Evolutionary conservation across 92 coral and sea anemone species (phyloP), one percentile per base, ranked within the genome.

Genomic region (Epizoanthus ramosus): DNA sequence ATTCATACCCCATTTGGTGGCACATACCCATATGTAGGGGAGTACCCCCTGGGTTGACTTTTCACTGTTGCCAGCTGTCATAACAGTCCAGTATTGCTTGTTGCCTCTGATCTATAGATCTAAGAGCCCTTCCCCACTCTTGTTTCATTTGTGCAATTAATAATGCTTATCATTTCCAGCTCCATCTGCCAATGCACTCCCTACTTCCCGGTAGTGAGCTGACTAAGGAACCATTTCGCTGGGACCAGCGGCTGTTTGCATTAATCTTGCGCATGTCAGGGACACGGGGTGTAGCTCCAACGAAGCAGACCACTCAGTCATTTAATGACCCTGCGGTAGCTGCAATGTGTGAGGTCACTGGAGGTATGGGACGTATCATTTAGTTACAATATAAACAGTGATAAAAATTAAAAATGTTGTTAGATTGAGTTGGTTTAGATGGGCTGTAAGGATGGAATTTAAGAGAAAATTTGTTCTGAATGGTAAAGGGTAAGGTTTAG

Each of bases 311-410:
- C 57, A 80, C 81, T 56, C 90, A 86, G 39, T 75, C 94, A 13
- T 60, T 71, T 2, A 87, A 74, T 74, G 99, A 97, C 1, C 94
- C 95, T 25, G 91, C 93, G n/a, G 89, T 97, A 31, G 94, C 94
- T 9, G 98, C 97, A 64, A 97, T 97, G 99, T 97, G 99, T 87
- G 99, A 97, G 57, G 98, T 97, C 14, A 97, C 99, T 50, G 99
- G 99, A 94, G 99, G 99, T 97, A 83, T 43, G 56, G 59, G 6
- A 66, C 2, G 24, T 19, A 15, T 6, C 5, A 3, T 37, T 37
- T 37, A 37, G 43, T 37, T 37, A 37, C 43, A 35, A 35, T 35
- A 35, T 35, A 35, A 35, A 35, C 39, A 37, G 43, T 37, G 3
- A 37, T 37, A 37, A 3, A 37, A 37, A 37, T 0, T 37, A 37